phyloP scores from a whole-genome alignment of 1,140 invertebrate genomes.

The Semibalanus balanoides region DNA sequence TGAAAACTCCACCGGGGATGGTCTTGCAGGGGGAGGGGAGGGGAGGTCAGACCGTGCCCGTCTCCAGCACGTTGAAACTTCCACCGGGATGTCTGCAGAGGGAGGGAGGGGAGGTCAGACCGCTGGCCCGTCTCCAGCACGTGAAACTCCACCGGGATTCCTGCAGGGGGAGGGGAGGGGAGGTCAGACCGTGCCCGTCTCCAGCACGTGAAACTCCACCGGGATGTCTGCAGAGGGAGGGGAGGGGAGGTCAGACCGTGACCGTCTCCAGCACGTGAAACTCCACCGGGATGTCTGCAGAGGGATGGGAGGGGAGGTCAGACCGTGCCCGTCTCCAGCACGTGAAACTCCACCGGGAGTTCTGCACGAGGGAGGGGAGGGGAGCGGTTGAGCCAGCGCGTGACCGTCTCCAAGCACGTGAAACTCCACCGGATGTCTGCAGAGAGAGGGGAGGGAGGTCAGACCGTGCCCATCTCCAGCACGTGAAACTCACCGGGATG shows the following conservation, averaged over 20 bases:
- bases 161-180: slow-evolving; percentile 31
- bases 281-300: slow-evolving; percentile 80
- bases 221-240: slow-evolving; percentile 56
- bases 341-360: slow-evolving; percentile 88
- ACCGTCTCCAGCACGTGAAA: slow-evolving; percentile 82
- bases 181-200: slow-evolving; percentile 80
- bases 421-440: too few species aligned
- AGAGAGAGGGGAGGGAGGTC: too few species aligned
- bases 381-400: not conserved
- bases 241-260: slow-evolving; percentile 74
- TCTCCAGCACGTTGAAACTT: too few species aligned
- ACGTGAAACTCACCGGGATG: too few species aligned
- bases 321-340: slow-evolving; percentile 63
- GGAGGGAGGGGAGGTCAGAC: slow-evolving; percentile 11
- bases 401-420: too few species aligned
- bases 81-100: slow-evolving; percentile 74
- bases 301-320: slow-evolving; percentile 16
- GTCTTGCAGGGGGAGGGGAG: too few species aligned
- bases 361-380: slow-evolving; percentile 46
- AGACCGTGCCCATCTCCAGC: too few species aligned
- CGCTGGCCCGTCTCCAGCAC: slow-evolving; percentile 80
- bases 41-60: too few species aligned
- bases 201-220: slow-evolving; percentile 78
- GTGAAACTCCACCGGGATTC: slow-evolving; percentile 88
- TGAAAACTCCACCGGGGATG: too few species aligned